Evolutionary conservation across 2,113 vertebrate genomes (phyloP).

Genomic region (Cricetomys ansorgei): DNA sequence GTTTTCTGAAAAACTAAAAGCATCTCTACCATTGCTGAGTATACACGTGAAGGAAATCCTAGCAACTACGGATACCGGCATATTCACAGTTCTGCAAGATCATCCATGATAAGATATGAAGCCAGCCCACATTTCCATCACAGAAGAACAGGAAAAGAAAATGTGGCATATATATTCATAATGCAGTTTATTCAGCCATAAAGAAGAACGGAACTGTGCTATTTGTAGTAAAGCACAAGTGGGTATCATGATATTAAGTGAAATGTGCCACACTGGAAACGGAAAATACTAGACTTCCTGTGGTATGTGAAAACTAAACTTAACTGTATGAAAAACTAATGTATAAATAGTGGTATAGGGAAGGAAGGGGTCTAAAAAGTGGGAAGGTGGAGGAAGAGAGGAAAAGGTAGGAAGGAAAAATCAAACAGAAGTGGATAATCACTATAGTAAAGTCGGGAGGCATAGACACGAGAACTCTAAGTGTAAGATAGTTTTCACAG

Average conservation of each 20-base stretch:
- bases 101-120: background rate
- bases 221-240: background rate
- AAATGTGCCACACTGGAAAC: background rate
- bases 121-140: background rate
- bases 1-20: background rate
- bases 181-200: background rate
- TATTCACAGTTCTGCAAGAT: background rate
- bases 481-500: constrained; percentile 4
- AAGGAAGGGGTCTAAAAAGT: background rate
- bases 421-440: background rate
- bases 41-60: background rate
- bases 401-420: background rate
- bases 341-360: background rate
- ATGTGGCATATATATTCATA: background rate
- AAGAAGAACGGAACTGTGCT: background rate
- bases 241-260: background rate
- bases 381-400: too few relatives aligned
- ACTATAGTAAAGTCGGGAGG: background rate
- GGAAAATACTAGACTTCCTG: background rate
- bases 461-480: background rate
- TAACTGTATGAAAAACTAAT: background rate
- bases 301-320: background rate
- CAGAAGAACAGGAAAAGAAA: background rate
- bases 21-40: background rate
- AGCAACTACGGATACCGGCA: background rate